Base-by-base conservation (phyloP, 2,888 invertebrate species). In the Drosophila meridionalis region DNA sequence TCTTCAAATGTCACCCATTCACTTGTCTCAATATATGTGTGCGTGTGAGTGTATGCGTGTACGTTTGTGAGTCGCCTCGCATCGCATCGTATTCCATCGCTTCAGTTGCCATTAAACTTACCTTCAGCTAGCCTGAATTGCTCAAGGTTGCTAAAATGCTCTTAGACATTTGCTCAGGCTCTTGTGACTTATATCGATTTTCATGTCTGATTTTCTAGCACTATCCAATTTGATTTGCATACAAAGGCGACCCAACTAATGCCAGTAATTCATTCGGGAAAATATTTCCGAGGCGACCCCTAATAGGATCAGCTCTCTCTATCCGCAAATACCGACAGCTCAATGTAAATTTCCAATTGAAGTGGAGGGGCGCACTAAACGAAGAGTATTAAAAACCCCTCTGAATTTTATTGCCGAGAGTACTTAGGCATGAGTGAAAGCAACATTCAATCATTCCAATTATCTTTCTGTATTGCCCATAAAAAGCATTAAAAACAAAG, bases 381-480 rank as follows among this genome's bases (percentile, higher is more conserved):
- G 70, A 58, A 65, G 53, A 56, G 77, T 71, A 76, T 78, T 78
- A 78, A 78, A 78, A 78, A 55, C 57, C 80, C 76, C 77, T 78
- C 68, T 42, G 56, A 34, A 42, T 68, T 80, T 80, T 68, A 80
- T 78, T 80, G 72, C 80, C 68, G 36, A 53, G 50, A 40, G 62
- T 70, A 63, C 69, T 63, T 57, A 52, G 36, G 58, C 11, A n/a
- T 53, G 58, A 32, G n/a, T 40, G 30, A 32, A 43, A 43, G 50
- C 45, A 43, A 8, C 67, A 63, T 73, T 68, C 48, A 59, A 76
- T 76, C 64, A 80, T 72, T 68, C 43, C 65, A 71, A 71, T 72
- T 71, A 76, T 72, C 56, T 59, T 40, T 62, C 53, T 65, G 68
- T 52, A 69, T 58, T 56, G 70, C 38, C 57, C 50, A 70, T 76